phyloP scores from a whole-genome alignment of 2,888 invertebrate species.

The Hololepta plana region DNA sequence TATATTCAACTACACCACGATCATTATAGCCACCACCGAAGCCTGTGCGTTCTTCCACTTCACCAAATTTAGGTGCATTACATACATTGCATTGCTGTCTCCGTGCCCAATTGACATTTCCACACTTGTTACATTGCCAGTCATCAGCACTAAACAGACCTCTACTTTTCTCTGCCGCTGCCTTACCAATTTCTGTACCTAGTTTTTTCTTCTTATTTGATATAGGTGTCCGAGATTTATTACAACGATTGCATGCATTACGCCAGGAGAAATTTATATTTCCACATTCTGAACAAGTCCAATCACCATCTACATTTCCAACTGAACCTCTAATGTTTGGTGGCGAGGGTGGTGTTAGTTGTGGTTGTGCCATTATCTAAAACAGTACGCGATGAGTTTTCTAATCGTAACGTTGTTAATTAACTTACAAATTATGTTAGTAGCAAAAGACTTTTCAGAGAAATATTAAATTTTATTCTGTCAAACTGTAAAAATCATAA shows the following conservation, averaged over 20 bases:
- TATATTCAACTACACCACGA: conserved; percentile 89
- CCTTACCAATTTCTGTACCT: conserved; percentile 94
- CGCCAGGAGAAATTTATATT: conserved; percentile 91
- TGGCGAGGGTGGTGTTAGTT: conserved; percentile 20
- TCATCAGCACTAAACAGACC: conserved; percentile 95
- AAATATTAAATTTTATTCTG: too few species aligned
- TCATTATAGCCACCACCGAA: conserved; percentile 92
- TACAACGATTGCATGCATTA: conserved; percentile 81
- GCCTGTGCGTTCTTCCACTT: conserved; percentile 63
- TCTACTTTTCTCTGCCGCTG: conserved; percentile 92
- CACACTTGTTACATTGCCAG: conserved; percentile 99
- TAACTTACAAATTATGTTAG: neutral
- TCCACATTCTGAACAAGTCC: conserved; percentile 61
- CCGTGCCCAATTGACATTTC: conserved; percentile 99
- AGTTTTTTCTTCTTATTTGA: conserved; percentile 58
- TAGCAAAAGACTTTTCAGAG: too few species aligned
- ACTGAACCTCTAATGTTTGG: conserved; percentile 16
- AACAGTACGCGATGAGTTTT: neutral
- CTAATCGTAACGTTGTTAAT: neutral
- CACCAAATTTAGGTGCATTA: conserved; percentile 93
- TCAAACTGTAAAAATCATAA: too few species aligned
- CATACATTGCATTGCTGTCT: conserved; percentile 95
- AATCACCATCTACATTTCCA: conserved; percentile 32
- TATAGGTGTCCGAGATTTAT: conserved; percentile 40
- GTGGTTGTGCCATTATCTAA: neutral